These are phyloP conservation scores for Buteo buteo DNA, from an alignment of 2,113 vertebrate species.

Conservation along the genomic window DNA sequence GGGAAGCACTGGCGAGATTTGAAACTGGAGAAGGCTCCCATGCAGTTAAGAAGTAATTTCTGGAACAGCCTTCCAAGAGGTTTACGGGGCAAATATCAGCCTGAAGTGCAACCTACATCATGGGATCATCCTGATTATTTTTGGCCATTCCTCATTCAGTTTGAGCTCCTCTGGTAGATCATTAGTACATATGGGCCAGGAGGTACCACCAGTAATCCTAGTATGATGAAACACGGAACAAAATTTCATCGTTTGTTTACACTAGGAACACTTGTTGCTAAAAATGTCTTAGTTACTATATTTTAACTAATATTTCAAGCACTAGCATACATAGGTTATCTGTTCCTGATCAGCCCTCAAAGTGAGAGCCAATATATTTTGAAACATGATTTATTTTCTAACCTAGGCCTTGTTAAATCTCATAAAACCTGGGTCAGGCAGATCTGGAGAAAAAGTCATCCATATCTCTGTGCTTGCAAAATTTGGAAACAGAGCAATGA, in stretches of 20 bases:
- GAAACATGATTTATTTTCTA: not conserved
- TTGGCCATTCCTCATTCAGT: not conserved
- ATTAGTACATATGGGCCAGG: not conserved
- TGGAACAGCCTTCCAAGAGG: not conserved
- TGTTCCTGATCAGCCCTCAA: not conserved
- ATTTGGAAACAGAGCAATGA: not conserved
- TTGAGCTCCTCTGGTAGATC: not conserved
- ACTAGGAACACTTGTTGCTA: not conserved
- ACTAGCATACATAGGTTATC: not conserved
- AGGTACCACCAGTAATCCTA: not conserved
- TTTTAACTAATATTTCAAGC: constrained; percentile 27
- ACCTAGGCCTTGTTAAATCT: not conserved
- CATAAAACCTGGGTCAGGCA: not conserved
- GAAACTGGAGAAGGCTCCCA: not conserved
- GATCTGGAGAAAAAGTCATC: not conserved
- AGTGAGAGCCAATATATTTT: not conserved
- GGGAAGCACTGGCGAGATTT: not conserved
- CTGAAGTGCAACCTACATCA: not conserved
- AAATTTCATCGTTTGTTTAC: constrained; percentile 37
- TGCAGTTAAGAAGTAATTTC: not conserved
- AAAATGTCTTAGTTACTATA: constrained; percentile 35
- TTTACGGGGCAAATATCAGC: not conserved
- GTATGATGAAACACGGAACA: constrained; percentile 15
- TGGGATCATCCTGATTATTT: not conserved
- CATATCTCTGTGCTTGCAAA: not conserved